Evolutionary conservation across 37 sponge, comb jelly and placozoan species (phyloP), one percentile per base, ranked within the genome.

Genomic region (Geodia barretti): DNA sequence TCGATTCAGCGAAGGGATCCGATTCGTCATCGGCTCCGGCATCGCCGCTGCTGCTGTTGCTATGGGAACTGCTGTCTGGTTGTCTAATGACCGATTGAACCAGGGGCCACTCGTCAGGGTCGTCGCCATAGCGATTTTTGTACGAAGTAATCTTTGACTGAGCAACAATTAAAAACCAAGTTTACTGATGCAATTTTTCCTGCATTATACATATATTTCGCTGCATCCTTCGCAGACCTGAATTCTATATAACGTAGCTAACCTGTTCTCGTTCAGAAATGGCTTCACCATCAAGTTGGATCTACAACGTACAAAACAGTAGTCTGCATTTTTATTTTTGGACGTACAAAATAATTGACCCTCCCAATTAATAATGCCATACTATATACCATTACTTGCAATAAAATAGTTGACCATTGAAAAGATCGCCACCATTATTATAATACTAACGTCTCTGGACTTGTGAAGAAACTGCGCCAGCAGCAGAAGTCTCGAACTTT

Each of bases 401-500:
- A n/a, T n/a, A n/a, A n/a, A n/a, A n/a, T n/a, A n/a, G n/a, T n/a
- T n/a, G n/a, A n/a, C n/a, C n/a, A n/a, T n/a, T n/a, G n/a, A n/a
- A n/a, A n/a, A n/a, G n/a, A n/a, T n/a, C n/a, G n/a, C n/a, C n/a
- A n/a, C n/a, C n/a, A n/a, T 47, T 14, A 47, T 47, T 47, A 17
- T 47, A 7, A 47, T 17, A 60, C 69, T 86, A 33, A 86, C 87
- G 68, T 34, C 3, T 54, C 80, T 42, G 9, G 80, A 79, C 38
- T 86, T 82, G 41, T 87, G 82, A 64, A 87, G 60, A 38, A 87
- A 82, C 72, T 76, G 75, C 1, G 82, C 78, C 65, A 87, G 59
- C 3, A 87, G 59, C 1, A 87, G 2, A 4, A 87, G 24, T 3
- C 88, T 37, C 3, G 58, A 70, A 9, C 76, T 70, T 26, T 36